Evolutionary conservation across 2,888 invertebrate genomes (phyloP), one percentile per base, ranked within the genome.

Genomic region (Thymelicus acteon): DNA sequence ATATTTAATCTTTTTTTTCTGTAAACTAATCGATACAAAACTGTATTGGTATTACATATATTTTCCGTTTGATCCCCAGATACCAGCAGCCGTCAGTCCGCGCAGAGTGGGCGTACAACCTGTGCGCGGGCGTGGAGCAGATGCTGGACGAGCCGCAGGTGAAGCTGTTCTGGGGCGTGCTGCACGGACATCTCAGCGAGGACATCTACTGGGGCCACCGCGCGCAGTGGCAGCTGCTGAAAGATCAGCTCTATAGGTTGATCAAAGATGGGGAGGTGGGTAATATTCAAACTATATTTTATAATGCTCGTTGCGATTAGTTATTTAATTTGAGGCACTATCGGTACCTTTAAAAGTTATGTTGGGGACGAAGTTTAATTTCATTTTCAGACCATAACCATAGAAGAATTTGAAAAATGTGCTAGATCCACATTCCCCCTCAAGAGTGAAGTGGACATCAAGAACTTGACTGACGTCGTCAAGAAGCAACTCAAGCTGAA

Each of bases 81-180:
- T 94, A 94, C 78, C 92, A 91, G 61, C 93, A 94, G 75, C 80
- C 89, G 0, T 85, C 86, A 5, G 88, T 93, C 37, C 91, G 94
- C n/a, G 93, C 92, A 0, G 94, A 94, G 74, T 94, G 94, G 94
- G 92, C 94, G 7, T 94, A 94, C 84, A 94, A 93, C 78, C 78
- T 94, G 75, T 93, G 93, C 80, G 91, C 91, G 0, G 90, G 92
- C 60, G 92, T 89, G 0, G 93, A 93, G 73, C 92, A 91, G 78
- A 88, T 89, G 90, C 81, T 92, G 67, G 94, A 94, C 77, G 94
- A 94, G 80, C 89, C 91, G 7, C 89, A 89, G 52, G 91, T 93
- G 68, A 87, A 87, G 76, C 75, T 94, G 77, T 93, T 93, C 83
- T 93, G 93, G 91, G 92, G 91, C 0, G 90, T 83, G 69, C 81